A percentile compares a stretch with the other conserved stretches of the same genome.
These are phyloP conservation scores for Rhingia rostrata DNA, from an alignment of 2,888 invertebrate species.

Conservation along the genomic window DNA sequence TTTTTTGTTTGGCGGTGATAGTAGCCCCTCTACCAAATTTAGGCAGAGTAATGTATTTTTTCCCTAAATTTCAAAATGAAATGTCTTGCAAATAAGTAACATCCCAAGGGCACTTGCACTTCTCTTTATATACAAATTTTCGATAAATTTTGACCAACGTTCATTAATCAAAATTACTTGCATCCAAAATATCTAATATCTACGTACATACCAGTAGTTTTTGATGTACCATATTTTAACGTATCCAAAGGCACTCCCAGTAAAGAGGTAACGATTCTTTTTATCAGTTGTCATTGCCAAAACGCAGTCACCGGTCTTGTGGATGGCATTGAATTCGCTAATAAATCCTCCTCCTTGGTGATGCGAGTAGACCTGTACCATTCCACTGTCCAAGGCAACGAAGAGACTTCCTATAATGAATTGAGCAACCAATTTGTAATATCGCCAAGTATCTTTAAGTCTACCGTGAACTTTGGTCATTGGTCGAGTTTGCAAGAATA, in stretches of 20 bases:
- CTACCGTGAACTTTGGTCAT: constrained; percentile 83
- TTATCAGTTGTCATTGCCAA: constrained; percentile 88
- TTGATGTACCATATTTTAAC: constrained; percentile 91
- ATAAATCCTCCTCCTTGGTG: constrained; percentile 89
- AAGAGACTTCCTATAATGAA: constrained; percentile 86
- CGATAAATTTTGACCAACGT: background rate
- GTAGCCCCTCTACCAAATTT: too few relatives aligned
- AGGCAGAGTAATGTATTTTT: too few relatives aligned
- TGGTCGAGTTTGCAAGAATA: constrained; percentile 87
- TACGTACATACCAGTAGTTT: constrained; percentile 85
- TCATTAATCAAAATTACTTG: too few relatives aligned
- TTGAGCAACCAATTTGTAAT: background rate
- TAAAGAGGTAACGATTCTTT: constrained; percentile 88
- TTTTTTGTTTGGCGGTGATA: too few relatives aligned
- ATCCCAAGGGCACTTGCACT: background rate
- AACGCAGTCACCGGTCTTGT: constrained; percentile 85
- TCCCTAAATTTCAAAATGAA: background rate
- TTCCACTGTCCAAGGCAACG: constrained; percentile 89
- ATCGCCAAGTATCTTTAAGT: background rate
- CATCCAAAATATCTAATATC: background rate
- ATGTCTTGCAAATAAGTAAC: background rate
- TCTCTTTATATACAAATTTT: background rate
- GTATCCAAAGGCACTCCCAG: constrained; percentile 89
- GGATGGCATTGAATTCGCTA: constrained; percentile 88
- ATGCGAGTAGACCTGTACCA: constrained; percentile 92